Evolutionary conservation across 2,797 vertebrate genomes (phyloP), one percentile per base, ranked within the genome.

Genomic region (Urocyon cinereoargenteus): DNA sequence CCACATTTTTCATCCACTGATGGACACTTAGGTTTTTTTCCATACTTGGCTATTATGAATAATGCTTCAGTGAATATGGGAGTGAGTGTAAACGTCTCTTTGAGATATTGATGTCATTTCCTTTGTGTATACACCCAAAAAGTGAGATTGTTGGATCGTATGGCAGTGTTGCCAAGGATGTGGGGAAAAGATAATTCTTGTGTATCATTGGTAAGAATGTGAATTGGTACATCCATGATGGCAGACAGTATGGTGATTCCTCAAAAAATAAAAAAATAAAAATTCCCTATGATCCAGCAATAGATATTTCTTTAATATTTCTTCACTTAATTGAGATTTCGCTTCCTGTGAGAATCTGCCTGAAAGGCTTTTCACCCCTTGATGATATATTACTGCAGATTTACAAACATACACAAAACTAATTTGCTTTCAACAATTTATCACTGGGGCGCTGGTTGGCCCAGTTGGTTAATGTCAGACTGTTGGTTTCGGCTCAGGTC

Each of bases 371-470:
- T 7, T 26, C 26, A 16, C 12, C 18, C 14, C 9, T 12, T 45
- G 40, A 19, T n/a, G 2, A 45, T 51, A 51, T 24, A 21, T 81
- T 81, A 62, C 40, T 59, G 8, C 11, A 36, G 36, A 89, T 85
- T 45, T 59, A 5, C 15, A 45, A 34, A 57, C 53, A 40, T 18
- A 28, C 24, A 61, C 36, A 79, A 19, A 64, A 34, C 1, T 8
- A 45, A 72, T 72, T 82, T 73, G 19, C 31, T 86, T 34, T 68
- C n/a, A 34, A 36, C 66, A 68, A 36, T 59, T 91, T 66, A 72
- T 34, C 18, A 68, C n/a, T 21, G 18, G 26, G 73, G 15, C 73
- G 31, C 45, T 19, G 26, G 26, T 26, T 18, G 2, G 73, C 26
- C 18, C 45, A 11, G 73, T 77, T 2, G 16, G 26, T 77, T 77